phyloP scores from a whole-genome alignment of 1,140 invertebrate genomes.

The Lethrus apterus region DNA sequence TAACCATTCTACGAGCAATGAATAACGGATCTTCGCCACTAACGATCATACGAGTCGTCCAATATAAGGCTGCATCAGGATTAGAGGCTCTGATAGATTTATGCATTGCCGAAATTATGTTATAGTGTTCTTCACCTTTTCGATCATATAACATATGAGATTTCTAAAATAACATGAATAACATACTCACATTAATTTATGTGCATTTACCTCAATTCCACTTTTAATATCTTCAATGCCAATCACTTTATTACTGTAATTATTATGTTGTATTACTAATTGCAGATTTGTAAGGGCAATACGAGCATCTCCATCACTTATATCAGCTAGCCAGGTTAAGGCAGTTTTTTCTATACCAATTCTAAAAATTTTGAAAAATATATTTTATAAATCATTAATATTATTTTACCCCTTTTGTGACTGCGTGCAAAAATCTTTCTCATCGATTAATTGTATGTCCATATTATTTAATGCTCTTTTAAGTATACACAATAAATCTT shows the following conservation, averaged over 20 bases:
- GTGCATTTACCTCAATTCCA: conserved; percentile 48
- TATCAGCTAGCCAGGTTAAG: conserved; percentile 61
- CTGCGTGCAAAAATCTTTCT: conserved; percentile 9
- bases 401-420: conserved; percentile 16
- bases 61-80: conserved; percentile 75
- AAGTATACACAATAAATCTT: conserved; percentile 57
- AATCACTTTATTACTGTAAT: conserved; percentile 40
- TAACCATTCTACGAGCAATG: conserved; percentile 67
- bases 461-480: conserved; percentile 47
- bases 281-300: conserved; percentile 70
- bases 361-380: not conserved
- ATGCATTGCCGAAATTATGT: conserved; percentile 74
- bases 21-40: conserved; percentile 80
- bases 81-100: conserved; percentile 80
- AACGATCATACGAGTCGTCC: conserved; percentile 71
- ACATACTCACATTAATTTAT: not conserved
- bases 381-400: conserved; percentile 16
- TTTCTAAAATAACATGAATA: conserved; percentile 46
- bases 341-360: conserved; percentile 52
- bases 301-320: conserved; percentile 76
- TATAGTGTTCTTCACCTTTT: conserved; percentile 77
- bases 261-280: conserved; percentile 54
- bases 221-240: conserved; percentile 58
- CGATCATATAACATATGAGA: conserved; percentile 70
- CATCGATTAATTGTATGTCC: conserved; percentile 35